Conservation (phyloP, 2,888 invertebrate species). For the Drosophila barbarae region DNA sequence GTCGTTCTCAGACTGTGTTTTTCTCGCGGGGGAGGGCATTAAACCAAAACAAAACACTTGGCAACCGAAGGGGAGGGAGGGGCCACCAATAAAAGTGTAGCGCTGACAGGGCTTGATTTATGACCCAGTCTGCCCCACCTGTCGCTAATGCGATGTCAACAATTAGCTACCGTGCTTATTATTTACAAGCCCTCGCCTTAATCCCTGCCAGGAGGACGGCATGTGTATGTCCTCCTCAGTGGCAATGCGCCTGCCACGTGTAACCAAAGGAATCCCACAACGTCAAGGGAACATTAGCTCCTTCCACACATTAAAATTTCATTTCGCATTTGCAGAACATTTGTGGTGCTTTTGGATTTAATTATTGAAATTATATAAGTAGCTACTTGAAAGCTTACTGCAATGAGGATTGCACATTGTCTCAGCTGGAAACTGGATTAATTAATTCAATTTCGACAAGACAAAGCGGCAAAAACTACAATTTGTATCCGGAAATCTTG, state of each 20-base stretch:
- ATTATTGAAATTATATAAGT: neutral
- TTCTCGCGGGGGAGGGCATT: constrained; percentile 5
- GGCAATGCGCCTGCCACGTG: constrained; percentile 9
- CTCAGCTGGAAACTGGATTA: no score
- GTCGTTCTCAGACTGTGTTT: neutral
- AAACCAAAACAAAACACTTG: constrained; percentile 38
- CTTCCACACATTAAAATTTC: no score
- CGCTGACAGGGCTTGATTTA: constrained; percentile 61
- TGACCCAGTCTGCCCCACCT: constrained; percentile 40
- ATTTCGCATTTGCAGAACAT: no score
- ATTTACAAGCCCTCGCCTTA: constrained; percentile 53
- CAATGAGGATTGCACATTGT: neutral
- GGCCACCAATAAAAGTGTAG: constrained; percentile 51
- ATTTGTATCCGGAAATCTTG: no score
- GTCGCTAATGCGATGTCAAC: constrained; percentile 61
- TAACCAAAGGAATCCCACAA: no score
- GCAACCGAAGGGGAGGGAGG: constrained; percentile 29
- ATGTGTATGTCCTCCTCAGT: neutral
- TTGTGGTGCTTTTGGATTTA: no score
- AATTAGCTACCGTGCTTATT: constrained; percentile 58
- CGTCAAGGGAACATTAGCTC: neutral
- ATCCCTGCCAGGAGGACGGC: constrained; percentile 35
- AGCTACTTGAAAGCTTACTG: neutral
- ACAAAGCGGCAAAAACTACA: neutral
- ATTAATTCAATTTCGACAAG: neutral